A percentile compares a stretch with the other conserved stretches of the same genome.
Evolutionary conservation across 2,113 vertebrate species (phyloP).

Genomic region (Cavia aperea): DNA sequence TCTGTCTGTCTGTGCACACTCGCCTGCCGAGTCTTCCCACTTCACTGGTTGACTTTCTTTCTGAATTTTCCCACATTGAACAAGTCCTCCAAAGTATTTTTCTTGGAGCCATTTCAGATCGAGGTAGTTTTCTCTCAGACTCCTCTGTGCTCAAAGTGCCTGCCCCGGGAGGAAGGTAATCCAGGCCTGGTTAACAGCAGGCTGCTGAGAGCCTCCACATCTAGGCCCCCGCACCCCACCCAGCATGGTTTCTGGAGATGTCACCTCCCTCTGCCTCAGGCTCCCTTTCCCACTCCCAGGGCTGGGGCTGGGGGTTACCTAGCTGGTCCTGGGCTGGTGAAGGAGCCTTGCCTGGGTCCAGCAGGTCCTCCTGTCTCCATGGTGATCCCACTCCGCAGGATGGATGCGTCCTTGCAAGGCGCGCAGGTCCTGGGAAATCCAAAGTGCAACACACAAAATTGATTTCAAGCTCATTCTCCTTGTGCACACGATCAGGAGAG

Average conservation of each 20-base stretch:
- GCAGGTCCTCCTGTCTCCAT: conserved; percentile 75
- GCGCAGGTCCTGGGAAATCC: conserved; percentile 79
- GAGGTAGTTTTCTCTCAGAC: neutral
- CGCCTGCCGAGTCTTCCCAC: neutral
- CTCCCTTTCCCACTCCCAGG: neutral
- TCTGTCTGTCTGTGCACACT: too few relatives aligned
- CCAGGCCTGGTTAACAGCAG: neutral
- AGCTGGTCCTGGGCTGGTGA: conserved; percentile 77
- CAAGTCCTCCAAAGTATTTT: neutral
- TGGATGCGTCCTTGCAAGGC: conserved; percentile 75
- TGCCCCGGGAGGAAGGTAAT: neutral
- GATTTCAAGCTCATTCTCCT: conserved; percentile 46
- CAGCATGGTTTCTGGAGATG: neutral
- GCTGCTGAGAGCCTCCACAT: neutral
- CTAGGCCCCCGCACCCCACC: neutral
- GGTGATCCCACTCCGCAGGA: conserved; percentile 74
- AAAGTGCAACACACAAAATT: conserved; percentile 34
- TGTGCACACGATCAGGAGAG: conserved; percentile 1
- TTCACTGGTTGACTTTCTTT: neutral
- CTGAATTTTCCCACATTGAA: neutral
- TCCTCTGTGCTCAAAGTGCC: neutral
- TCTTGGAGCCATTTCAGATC: conserved; percentile 3
- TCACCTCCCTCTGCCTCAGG: neutral
- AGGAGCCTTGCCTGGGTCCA: conserved; percentile 73
- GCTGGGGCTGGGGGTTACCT: conserved; percentile 77